Base-by-base conservation (phyloP, 1,140 invertebrate genomes). In the Teleogryllus occipitalis region DNA sequence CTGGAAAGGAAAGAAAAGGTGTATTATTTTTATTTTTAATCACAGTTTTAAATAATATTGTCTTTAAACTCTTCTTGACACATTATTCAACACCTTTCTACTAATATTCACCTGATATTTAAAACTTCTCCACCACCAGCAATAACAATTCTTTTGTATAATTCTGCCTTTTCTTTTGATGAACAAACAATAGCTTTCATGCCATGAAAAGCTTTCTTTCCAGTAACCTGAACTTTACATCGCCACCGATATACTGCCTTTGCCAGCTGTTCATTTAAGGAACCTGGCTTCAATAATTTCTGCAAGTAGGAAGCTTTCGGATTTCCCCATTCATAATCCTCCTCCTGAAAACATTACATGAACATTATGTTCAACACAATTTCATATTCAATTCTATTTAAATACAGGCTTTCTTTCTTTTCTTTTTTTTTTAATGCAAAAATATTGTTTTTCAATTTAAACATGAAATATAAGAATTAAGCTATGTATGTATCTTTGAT, bases 251-350 rank as follows among this genome's bases (percentile, higher is more conserved):
- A 86, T 8, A 89, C 90, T 2, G 81, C 80, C 21, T 65, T 27
- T 76, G 82, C 82, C 77, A 81, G 80, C 15, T 65, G 27, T 74
- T 7, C 91, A 91, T 3, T 84, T 85, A 0, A 90, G 89, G 49
- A 90, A 87, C 14, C 85, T 82, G 72, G 85, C 86, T 82, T 91
- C 91, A 0, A 85, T 85, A 65, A 87, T 83, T 15, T 83, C 86
- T 48, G 0, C 84, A 74, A 0, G 91, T 89, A 1, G 89, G 84
- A 46, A 77, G 85, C 84, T 18, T 85, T 82, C 18, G 90, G 90
- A 84, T 94, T 94, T 1, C 93, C 93, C 90, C 92, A 94, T 84
- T 95, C 93, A 85, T 88, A 94, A 8, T 90, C 86, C 82, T 94
- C 91, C 84, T 97, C 94, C 91, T 96, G 82, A 39, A 39, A 39